Evolutionary conservation across 2,888 invertebrate genomes (phyloP), one percentile per base, ranked within the genome.

Genomic region (Acheta domesticus): DNA sequence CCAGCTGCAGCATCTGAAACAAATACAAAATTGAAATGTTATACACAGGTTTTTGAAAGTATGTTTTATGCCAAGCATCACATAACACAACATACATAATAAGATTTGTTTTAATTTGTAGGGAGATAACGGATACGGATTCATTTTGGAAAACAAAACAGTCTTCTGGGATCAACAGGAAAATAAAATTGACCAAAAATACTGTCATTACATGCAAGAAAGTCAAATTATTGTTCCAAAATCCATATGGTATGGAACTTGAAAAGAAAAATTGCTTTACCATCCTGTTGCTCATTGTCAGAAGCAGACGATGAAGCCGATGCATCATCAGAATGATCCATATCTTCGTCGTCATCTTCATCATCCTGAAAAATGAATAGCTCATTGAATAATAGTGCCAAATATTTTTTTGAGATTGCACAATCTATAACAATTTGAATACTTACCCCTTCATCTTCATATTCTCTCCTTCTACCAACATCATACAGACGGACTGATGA

Each of bases 401-500:
- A 36, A 4, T 36, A 36, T 36, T 5, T 36, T 36, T 36, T 36
- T 36, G 36, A 36, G 36, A 36, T 36, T 8, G 8, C 5, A 36
- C 8, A 36, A 36, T 36, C 36, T 36, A 36, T 1, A 36, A 36
- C 36, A 21, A 20, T n/a, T 75, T 2, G 12, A 8, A 23, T 80
- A 85, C 88, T 86, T 81, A 93, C 94, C 88, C 93, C 93, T 86
- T 96, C 96, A 84, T 97, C 97, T 83, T 97, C 96, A 85, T 94
- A 94, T 85, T 94, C 94, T 84, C 96, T 89, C 85, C 92, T 90
- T 82, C 96, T 89, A 1, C 98, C 98, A 23, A 98, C 95, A 85
- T 98, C 97, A 86, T 98, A 98, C 19, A 98, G 87, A 84, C 96
- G 92, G 80, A 98, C 96, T 82, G 94, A 93, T 2, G 96, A 96